Conservation (phyloP, 2,888 invertebrate species). For the Dusona sp. region DNA sequence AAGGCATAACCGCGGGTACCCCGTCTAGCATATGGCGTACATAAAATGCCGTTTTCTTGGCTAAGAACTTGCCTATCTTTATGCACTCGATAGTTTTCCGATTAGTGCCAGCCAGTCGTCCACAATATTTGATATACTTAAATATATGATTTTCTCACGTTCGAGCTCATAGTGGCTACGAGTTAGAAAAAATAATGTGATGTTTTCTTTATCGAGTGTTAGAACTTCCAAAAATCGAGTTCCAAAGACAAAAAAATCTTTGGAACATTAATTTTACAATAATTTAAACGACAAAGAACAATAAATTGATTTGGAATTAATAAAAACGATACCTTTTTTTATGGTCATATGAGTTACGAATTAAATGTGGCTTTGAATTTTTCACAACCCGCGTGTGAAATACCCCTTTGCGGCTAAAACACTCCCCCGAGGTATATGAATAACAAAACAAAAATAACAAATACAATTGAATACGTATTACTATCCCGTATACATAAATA, state of each 20-base stretch:
- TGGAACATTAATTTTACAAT: neutral
- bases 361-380: neutral
- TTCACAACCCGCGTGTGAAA: neutral
- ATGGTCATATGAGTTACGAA: neutral
- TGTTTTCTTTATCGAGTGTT: neutral
- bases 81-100: neutral
- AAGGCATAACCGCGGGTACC: neutral
- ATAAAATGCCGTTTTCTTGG: constrained; percentile 2
- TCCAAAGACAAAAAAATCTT: neutral
- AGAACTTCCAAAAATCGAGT: neutral
- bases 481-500: neutral
- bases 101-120: neutral
- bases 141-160: neutral
- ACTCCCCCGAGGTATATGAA: neutral
- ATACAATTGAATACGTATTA: constrained; percentile 14
- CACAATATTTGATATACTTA: neutral
- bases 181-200: neutral
- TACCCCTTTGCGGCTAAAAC: neutral
- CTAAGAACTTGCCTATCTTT: neutral
- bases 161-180: neutral
- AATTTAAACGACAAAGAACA: neutral
- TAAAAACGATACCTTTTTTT: neutral
- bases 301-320: neutral
- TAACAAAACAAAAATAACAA: neutral
- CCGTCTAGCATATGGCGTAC: neutral